phyloP scores from a whole-genome alignment of 2,888 invertebrate genomes.

The Nemapogon koenigi region DNA sequence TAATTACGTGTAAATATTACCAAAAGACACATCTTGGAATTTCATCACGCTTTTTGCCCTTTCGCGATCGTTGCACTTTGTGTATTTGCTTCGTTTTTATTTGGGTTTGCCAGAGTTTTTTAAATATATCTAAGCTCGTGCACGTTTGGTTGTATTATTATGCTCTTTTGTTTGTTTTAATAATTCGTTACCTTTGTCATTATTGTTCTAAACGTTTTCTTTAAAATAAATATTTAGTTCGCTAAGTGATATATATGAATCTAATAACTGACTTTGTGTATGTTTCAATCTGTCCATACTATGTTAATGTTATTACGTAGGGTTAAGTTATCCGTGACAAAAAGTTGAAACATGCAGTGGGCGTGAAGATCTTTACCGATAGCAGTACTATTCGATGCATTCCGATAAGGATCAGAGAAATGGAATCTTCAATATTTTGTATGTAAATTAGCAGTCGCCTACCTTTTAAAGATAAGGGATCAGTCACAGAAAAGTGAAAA shows the following conservation, averaged over 20 bases:
- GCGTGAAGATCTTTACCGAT: too few relatives aligned
- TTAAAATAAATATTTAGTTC: too few relatives aligned
- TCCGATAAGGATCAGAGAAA: slow-evolving; percentile 22
- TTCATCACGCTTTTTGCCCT: slow-evolving; percentile 5
- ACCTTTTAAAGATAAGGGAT: too few relatives aligned
- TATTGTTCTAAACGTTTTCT: slow-evolving; percentile 19
- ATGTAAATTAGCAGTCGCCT: slow-evolving; percentile 26
- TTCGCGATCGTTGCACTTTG: slow-evolving; percentile 5
- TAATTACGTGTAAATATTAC: slow-evolving; percentile 1
- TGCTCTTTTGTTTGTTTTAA: slow-evolving; percentile 4
- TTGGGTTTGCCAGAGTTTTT: slow-evolving; percentile 5
- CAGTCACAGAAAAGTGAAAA: too few relatives aligned
- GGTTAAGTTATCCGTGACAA: too few relatives aligned
- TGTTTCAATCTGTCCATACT: too few relatives aligned
- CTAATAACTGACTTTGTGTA: too few relatives aligned
- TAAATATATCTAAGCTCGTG: slow-evolving; percentile 7
- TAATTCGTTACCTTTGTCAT: neutral
- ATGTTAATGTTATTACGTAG: too few relatives aligned
- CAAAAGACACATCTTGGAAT: slow-evolving; percentile 5
- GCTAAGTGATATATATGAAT: too few relatives aligned
- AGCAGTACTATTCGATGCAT: neutral
- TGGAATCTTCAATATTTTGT: slow-evolving; percentile 23
- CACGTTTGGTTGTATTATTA: slow-evolving; percentile 9
- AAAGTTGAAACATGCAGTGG: too few relatives aligned
- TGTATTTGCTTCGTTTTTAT: slow-evolving; percentile 1